These are phyloP conservation scores for Apis cerana DNA, from an alignment of 1,140 invertebrate genomes.

Conservation along the genomic window DNA sequence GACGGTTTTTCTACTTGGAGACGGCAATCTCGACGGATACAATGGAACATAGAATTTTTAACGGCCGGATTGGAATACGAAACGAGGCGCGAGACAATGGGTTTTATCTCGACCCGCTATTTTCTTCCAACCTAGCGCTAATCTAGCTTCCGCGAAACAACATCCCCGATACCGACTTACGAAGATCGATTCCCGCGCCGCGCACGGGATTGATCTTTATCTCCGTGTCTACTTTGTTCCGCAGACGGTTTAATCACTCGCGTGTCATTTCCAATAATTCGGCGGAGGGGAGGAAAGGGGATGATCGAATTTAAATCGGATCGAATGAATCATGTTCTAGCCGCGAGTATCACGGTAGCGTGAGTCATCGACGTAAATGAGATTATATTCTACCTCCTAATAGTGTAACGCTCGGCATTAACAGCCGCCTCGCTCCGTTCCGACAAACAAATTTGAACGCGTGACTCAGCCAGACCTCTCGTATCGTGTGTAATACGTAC, in stretches of 20 bases:
- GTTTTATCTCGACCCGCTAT: slow-evolving; percentile 64
- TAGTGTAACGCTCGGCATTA: slow-evolving; percentile 55
- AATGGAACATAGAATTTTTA: slow-evolving; percentile 67
- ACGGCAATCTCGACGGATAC: slow-evolving; percentile 63
- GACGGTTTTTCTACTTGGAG: slow-evolving; percentile 48
- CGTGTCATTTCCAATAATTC: too few relatives aligned
- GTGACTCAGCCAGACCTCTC: slow-evolving; percentile 54
- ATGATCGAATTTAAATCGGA: slow-evolving; percentile 31
- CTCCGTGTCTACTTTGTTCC: too few relatives aligned
- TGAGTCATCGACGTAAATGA: slow-evolving; percentile 65
- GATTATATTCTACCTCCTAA: slow-evolving; percentile 63
- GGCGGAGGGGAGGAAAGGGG: too few relatives aligned
- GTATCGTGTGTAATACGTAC: slow-evolving; percentile 31
- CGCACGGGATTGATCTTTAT: too few relatives aligned
- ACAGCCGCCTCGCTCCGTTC: slow-evolving; percentile 33
- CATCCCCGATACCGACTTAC: background rate
- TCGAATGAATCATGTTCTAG: slow-evolving; percentile 57
- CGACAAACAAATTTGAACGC: slow-evolving; percentile 57
- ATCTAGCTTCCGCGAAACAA: slow-evolving; percentile 55
- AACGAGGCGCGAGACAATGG: slow-evolving; percentile 67
- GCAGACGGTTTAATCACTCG: too few relatives aligned
- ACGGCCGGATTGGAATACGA: slow-evolving; percentile 60
- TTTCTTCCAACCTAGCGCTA: slow-evolving; percentile 57
- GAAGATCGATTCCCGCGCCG: slow-evolving; percentile 18
- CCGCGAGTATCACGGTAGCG: slow-evolving; percentile 38